phyloP scores from a whole-genome alignment of 2,113 vertebrate species.

The Oxyruncus cristatus region DNA sequence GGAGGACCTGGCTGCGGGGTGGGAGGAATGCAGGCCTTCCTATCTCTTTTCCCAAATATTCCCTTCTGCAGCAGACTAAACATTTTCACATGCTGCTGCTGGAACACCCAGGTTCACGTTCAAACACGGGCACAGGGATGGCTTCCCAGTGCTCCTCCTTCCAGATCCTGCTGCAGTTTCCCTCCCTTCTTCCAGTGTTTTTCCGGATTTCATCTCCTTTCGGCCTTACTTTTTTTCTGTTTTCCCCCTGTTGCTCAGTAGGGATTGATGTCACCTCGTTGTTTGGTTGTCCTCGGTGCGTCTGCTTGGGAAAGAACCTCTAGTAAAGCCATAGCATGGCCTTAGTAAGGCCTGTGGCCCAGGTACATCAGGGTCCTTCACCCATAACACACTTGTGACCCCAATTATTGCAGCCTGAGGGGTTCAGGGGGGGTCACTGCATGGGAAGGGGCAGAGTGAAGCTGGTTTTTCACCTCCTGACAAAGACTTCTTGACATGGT shows the following conservation, averaged over 20 bases:
- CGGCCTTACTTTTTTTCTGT: neutral
- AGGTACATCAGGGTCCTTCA: neutral
- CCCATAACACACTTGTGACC: neutral
- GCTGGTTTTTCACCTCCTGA: neutral
- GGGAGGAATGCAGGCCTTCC: conserved; percentile 27
- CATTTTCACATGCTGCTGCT: conserved; percentile 38
- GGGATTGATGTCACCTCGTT: neutral
- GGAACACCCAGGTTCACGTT: conserved; percentile 13
- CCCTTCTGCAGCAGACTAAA: conserved; percentile 49
- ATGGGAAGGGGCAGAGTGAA: neutral
- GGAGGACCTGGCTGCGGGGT: neutral
- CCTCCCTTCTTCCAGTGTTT: neutral
- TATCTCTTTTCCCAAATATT: conserved; percentile 58
- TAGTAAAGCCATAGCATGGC: neutral
- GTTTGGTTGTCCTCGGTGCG: neutral
- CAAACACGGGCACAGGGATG: neutral
- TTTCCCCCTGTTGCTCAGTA: neutral
- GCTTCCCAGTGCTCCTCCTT: neutral
- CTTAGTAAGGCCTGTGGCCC: neutral
- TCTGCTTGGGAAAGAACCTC: neutral
- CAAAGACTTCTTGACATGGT: too few relatives aligned
- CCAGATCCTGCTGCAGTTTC: neutral
- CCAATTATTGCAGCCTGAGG: neutral
- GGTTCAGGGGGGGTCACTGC: neutral
- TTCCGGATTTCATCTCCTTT: neutral